These are phyloP conservation scores for Halcyon badia DNA, from an alignment of 2,797 vertebrate genomes.

Conservation along the genomic window DNA sequence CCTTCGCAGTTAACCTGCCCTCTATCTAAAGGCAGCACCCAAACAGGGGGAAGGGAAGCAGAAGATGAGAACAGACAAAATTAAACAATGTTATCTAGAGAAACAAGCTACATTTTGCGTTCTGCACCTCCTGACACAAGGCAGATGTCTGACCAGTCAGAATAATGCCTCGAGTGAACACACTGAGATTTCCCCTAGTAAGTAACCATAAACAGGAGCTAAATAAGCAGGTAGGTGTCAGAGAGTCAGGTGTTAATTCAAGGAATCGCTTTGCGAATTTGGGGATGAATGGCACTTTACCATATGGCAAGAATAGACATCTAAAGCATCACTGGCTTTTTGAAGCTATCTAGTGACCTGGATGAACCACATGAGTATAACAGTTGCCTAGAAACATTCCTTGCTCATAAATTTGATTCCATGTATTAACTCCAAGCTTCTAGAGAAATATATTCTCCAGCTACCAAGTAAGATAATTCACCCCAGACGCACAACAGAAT, in stretches of 20 bases:
- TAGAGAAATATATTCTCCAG: not conserved
- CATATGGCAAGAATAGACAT: slow-evolving; percentile 30
- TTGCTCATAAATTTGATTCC: slow-evolving; percentile 13
- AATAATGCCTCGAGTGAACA: not conserved
- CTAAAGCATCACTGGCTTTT: slow-evolving; percentile 21
- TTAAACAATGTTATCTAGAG: not conserved
- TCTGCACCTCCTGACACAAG: not conserved
- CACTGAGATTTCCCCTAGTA: not conserved
- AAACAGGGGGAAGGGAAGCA: not conserved
- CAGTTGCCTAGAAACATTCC: slow-evolving; percentile 61
- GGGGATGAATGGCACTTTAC: slow-evolving; percentile 19
- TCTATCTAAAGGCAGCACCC: not conserved
- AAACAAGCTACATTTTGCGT: not conserved
- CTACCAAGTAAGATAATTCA: not conserved
- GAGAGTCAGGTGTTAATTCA: not conserved
- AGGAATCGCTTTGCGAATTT: not conserved
- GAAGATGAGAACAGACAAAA: not conserved
- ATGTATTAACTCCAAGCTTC: slow-evolving; percentile 15
- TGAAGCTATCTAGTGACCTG: slow-evolving; percentile 37
- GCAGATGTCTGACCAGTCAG: not conserved
- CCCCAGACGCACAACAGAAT: not conserved
- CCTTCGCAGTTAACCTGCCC: not conserved
- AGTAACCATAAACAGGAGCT: not conserved
- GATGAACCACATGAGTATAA: slow-evolving; percentile 22
- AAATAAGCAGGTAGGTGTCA: slow-evolving; percentile 22